These are phyloP conservation scores for Antrozous pallidus DNA, from an alignment of 2,797 vertebrate species.

Conservation along the genomic window DNA sequence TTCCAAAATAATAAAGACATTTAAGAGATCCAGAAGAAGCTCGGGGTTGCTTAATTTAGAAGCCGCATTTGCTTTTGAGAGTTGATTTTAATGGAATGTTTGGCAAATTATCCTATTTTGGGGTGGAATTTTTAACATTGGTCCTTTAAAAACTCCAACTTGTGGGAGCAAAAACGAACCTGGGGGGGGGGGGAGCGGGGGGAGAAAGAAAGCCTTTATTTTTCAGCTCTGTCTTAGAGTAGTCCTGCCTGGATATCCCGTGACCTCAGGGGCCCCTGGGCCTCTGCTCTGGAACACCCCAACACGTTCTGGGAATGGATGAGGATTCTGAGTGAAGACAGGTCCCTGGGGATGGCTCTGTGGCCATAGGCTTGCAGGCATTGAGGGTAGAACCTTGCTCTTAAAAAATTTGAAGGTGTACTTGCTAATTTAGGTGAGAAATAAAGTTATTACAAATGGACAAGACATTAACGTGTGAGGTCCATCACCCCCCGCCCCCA, in stretches of 20 bases:
- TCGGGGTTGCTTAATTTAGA: slow-evolving; percentile 54
- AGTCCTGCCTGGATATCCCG: neutral
- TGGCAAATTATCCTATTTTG: slow-evolving; percentile 45
- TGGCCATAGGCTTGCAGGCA: neutral
- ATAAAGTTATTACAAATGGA: neutral
- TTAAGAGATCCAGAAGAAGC: slow-evolving; percentile 44
- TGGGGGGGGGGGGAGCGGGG: no score
- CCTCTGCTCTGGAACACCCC: neutral
- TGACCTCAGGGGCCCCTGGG: neutral
- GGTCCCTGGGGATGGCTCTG: neutral
- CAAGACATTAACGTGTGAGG: neutral
- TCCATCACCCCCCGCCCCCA: neutral
- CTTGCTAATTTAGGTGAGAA: neutral
- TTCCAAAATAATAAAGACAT: slow-evolving; percentile 57
- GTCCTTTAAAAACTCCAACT: slow-evolving; percentile 10
- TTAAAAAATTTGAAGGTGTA: neutral
- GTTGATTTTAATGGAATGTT: slow-evolving; percentile 53
- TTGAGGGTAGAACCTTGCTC: neutral
- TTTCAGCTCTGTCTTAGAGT: neutral
- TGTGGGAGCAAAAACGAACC: neutral
- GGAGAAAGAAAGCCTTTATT: neutral
- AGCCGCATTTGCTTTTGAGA: slow-evolving; percentile 55
- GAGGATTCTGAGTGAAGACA: neutral
- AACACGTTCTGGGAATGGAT: neutral
- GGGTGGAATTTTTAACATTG: slow-evolving; percentile 39